These are phyloP conservation scores for Siphonodentalium dalli DNA, from an alignment of 2,888 invertebrate species.

Conservation along the genomic window DNA sequence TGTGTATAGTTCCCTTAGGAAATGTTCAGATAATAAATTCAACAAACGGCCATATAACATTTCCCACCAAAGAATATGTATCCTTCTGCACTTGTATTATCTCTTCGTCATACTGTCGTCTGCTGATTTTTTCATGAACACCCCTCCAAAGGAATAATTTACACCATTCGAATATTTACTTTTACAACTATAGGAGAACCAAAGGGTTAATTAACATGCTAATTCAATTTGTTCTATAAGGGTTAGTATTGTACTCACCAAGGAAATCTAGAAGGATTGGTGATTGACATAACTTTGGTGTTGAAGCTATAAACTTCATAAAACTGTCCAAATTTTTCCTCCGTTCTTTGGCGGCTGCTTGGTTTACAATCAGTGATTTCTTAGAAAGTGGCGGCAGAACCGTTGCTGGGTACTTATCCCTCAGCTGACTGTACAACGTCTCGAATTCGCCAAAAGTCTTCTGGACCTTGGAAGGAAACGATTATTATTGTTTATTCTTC, in stretches of 20 bases:
- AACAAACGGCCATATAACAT: too few relatives aligned
- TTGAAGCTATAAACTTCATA: conserved; percentile 45
- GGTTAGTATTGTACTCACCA: conserved; percentile 34
- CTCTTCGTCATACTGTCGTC: too few relatives aligned
- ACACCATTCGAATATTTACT: too few relatives aligned
- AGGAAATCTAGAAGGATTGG: conserved; percentile 48
- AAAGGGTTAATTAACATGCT: neutral
- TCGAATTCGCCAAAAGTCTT: conserved; percentile 53
- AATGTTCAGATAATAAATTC: too few relatives aligned
- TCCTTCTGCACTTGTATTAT: too few relatives aligned
- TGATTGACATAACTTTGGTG: conserved; percentile 40
- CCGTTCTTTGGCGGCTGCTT: conserved; percentile 42
- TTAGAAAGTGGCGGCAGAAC: conserved; percentile 47
- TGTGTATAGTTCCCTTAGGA: too few relatives aligned
- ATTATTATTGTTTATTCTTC: too few relatives aligned
- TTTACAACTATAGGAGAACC: conserved; percentile 31
- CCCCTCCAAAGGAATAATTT: too few relatives aligned
- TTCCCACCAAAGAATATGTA: too few relatives aligned
- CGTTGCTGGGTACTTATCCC: conserved; percentile 43
- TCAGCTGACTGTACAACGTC: conserved; percentile 39
- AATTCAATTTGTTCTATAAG: neutral
- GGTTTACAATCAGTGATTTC: conserved; percentile 45
- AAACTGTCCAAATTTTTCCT: conserved; percentile 40
- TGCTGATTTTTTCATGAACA: too few relatives aligned
- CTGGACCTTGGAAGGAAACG: conserved; percentile 33